phyloP scores from a whole-genome alignment of 2,888 invertebrate genomes.

The Maniola hyperantus region DNA sequence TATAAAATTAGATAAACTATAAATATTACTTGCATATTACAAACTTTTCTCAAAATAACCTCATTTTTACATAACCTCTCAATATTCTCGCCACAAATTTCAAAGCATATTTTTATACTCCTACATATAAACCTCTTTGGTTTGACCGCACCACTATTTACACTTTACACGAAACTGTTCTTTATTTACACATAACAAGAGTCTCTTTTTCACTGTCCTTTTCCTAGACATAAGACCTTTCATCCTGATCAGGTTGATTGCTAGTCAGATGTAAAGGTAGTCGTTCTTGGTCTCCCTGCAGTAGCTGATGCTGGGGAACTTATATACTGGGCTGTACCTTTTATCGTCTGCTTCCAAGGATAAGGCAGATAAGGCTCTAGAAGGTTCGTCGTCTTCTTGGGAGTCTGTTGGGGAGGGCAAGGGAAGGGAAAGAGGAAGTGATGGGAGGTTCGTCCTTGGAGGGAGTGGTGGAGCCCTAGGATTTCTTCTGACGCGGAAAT shows the following conservation, averaged over 20 bases:
- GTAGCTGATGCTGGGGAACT: constrained; percentile 76
- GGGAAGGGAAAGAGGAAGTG: constrained; percentile 51
- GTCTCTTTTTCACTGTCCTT: constrained; percentile 58
- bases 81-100: neutral
- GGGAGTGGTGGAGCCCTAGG: constrained; percentile 91
- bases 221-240: constrained; percentile 48
- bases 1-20: neutral
- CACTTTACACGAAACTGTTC: constrained; percentile 51
- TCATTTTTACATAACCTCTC: constrained; percentile 8
- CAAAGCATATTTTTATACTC: constrained; percentile 4
- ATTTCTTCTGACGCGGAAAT: constrained; percentile 92
- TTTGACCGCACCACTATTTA: constrained; percentile 54
- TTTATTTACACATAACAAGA: constrained; percentile 67
- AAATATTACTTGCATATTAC: neutral
- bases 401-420: constrained; percentile 56
- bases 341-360: constrained; percentile 72
- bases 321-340: constrained; percentile 77
- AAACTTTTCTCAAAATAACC: constrained; percentile 3
- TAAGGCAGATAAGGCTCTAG: constrained; percentile 70
- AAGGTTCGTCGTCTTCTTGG: constrained; percentile 66
- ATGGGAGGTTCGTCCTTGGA: constrained; percentile 75
- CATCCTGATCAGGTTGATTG: constrained; percentile 49
- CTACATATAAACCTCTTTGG: constrained; percentile 63
- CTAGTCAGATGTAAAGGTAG: constrained; percentile 76
- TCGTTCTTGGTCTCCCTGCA: constrained; percentile 76